Base-by-base conservation (phyloP, 2,113 vertebrate genomes). In the Crotalus helleri region DNA sequence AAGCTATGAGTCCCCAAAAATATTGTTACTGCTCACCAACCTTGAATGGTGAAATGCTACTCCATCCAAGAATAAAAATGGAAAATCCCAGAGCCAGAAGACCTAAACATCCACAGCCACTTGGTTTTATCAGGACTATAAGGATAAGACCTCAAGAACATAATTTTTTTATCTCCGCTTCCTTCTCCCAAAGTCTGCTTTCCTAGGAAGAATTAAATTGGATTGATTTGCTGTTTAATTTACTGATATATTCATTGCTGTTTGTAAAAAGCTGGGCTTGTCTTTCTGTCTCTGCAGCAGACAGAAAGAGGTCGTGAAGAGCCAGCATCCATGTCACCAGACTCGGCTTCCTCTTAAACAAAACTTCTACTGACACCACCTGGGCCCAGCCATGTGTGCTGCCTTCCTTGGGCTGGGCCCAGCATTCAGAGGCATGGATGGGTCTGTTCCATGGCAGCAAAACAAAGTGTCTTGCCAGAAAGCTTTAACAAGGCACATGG, bases 161-260 rank as follows among this genome's bases (percentile, higher is more conserved):
- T 92, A 7, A 85, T 81, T 91, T 91, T 51, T 94, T 91, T 94
- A 91, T 92, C 55, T 96, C 94, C 88, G 95, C 94, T 96, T 95
- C 93, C 88, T n/a, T 93, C 92, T 96, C 95, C 95, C 93, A 95
- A 94, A 26, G 90, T 94, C 94, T 96, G 93, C 94, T 96, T 96
- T 97, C 96, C 95, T 95, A 92, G 81, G 92, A 95, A 96, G 94
- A 96, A 94, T 94, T 95, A 97, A 97, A 95, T 95, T 64, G 90
- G 96, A 97, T 95, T 96, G 95, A 96, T 96, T 95, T 97, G 94
- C 96, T 94, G 94, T 96, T 97, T 98, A 97, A 97, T 97, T 96
- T 94, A 95, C 95, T 96, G 92, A 94, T 95, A 94, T 97, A 95
- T 95, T 96, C 96, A 96, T 95, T 92, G 94, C 94, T 94, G n/a